Percentiles rank a stretch among this genome's conserved stretches.
phyloP scores from a whole-genome alignment of 2,797 vertebrate genomes.

The Clamator glandarius region DNA sequence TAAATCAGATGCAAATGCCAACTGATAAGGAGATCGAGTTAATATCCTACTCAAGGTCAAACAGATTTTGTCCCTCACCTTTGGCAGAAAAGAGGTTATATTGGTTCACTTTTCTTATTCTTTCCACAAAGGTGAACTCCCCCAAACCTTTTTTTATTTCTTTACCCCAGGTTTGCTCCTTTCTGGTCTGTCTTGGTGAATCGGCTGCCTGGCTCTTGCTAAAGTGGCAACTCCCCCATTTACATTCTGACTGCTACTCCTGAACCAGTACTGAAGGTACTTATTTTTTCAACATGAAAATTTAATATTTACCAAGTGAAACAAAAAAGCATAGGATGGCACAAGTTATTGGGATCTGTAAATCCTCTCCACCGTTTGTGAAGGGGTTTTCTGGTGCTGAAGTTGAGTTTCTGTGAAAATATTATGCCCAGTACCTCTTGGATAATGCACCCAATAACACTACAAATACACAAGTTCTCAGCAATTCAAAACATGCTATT shows the following conservation, averaged over 20 bases:
- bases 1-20: slow-evolving; percentile 36
- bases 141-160: background rate
- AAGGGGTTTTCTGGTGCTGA: background rate
- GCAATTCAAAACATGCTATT: background rate
- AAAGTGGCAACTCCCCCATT: background rate
- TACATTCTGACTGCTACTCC: background rate
- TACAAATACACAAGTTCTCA: background rate
- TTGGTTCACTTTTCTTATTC: background rate
- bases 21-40: slow-evolving; percentile 45
- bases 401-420: background rate
- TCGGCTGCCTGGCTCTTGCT: background rate
- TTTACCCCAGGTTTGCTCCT: background rate
- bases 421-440: background rate
- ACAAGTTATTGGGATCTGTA: background rate
- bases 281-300: background rate
- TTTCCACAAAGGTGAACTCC: background rate
- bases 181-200: background rate
- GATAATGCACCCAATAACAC: background rate
- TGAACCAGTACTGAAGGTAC: background rate
- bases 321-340: background rate
- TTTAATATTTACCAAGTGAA: background rate
- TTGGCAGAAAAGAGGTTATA: background rate
- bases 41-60: slow-evolving; percentile 35
- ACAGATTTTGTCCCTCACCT: background rate
- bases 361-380: background rate